Evolutionary conservation across 2,888 invertebrate species (phyloP), one percentile per base, ranked within the genome.

Genomic region (Ophioninae sp.): DNA sequence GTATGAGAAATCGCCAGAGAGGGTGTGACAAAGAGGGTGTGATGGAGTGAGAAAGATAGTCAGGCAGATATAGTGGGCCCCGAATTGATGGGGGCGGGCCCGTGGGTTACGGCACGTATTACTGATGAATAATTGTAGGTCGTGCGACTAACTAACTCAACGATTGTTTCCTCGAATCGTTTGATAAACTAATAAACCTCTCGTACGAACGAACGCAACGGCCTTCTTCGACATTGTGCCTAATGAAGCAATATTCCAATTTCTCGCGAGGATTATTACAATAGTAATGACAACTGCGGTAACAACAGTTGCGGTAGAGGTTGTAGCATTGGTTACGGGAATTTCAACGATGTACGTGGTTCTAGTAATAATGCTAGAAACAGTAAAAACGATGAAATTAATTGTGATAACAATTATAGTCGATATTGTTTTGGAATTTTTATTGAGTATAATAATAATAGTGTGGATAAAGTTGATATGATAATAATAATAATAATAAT

Each of bases 61-160:
- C 6, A 50, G 50, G 13, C 6, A 10, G 50, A 50, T 13, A 50
- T 50, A 50, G 50, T 10, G 67, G 67, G 57, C 21, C 57, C 44
- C 30, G 41, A 30, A 56, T 59, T 61, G 41, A 70, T 37, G 67
- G 65, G 64, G 70, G 75, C 79, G 70, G 74, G 56, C 44, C 79
- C 65, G 70, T 7, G 62, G 37, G n/a, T 50, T 69, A 59, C 23
- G 37, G 44, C 73, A 57, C 72, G 41, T 57, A 82, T 77, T 76
- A 86, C 74, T 68, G 84, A 88, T 84, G 87, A 88, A 88, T 89
- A 88, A 89, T 89, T 89, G 88, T 89, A 89, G 88, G 86, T 85
- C 44, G 85, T 83, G 85, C 84, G 88, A n/a, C n/a, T n/a, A n/a
- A n/a, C n/a, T n/a, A n/a, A n/a, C 89, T 89, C 89, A 88, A 81